These are phyloP conservation scores for Mixornis gularis DNA, from an alignment of 2,113 vertebrate species.

Conservation along the genomic window DNA sequence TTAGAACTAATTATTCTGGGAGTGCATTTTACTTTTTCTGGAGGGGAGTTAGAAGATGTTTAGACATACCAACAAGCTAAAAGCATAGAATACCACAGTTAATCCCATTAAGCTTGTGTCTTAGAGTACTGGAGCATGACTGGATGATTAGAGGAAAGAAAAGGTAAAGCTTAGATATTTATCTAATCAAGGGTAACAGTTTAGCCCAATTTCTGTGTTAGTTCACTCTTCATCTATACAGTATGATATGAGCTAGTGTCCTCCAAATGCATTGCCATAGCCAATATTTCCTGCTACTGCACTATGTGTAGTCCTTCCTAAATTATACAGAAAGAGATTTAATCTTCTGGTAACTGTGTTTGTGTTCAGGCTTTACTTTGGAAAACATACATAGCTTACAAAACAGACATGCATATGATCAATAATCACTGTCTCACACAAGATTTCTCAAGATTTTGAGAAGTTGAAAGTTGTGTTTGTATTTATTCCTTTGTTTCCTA, in stretches of 20 bases:
- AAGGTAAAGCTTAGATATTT: not conserved
- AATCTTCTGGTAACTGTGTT: not conserved
- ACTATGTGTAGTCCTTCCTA: not conserved
- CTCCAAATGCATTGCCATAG: not conserved
- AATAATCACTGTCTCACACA: not conserved
- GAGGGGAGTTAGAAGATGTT: constrained; percentile 24
- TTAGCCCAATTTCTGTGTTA: not conserved
- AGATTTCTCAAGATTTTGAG: not conserved
- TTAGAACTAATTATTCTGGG: not conserved
- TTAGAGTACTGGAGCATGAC: not conserved
- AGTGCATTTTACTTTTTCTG: constrained; percentile 4
- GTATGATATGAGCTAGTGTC: not conserved
- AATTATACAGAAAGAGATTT: not conserved
- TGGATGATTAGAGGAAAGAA: not conserved
- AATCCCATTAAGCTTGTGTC: not conserved
- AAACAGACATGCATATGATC: not conserved
- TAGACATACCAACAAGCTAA: not conserved
- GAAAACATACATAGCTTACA: not conserved
- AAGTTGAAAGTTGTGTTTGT: not conserved
- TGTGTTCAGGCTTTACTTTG: not conserved
- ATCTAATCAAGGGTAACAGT: not conserved
- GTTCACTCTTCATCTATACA: not conserved
- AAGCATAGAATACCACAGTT: not conserved
- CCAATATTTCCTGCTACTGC: not conserved
- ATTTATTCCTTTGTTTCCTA: not conserved